These are phyloP conservation scores for Salvator merianae DNA, from an alignment of 2,113 vertebrate genomes.

Conservation along the genomic window DNA sequence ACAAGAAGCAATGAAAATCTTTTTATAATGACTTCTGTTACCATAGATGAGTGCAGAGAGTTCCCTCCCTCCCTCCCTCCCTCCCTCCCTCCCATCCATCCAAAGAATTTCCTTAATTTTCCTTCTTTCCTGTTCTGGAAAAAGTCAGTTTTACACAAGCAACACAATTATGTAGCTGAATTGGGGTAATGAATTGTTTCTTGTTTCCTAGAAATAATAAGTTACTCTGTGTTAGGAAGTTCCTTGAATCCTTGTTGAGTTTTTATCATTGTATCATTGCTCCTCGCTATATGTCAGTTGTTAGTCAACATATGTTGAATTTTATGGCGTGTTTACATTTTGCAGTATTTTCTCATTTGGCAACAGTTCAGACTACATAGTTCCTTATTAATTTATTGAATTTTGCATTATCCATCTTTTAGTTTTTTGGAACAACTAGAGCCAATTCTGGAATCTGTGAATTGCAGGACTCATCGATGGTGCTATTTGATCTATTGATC, in stretches of 20 bases:
- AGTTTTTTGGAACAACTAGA: not conserved
- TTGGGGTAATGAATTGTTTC: not conserved
- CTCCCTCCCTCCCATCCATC: not conserved
- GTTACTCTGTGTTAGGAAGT: slow-evolving; percentile 18
- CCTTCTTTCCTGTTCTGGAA: slow-evolving; percentile 6
- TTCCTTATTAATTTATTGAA: not conserved
- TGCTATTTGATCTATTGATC: not conserved
- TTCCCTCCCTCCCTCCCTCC: too few relatives aligned
- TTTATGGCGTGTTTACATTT: not conserved
- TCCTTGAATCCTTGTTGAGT: not conserved
- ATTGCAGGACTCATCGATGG: too few relatives aligned
- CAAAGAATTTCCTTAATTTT: not conserved
- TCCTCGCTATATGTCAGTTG: not conserved
- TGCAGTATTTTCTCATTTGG: not conserved
- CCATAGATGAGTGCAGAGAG: not conserved
- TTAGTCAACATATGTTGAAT: not conserved
- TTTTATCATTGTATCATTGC: not conserved
- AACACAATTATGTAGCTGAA: slow-evolving; percentile 1
- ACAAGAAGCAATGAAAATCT: slow-evolving; percentile 29
- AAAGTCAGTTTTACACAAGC: not conserved
- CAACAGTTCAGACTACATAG: not conserved
- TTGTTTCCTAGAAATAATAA: slow-evolving; percentile 24
- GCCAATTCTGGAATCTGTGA: not conserved
- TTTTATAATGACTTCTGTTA: not conserved
- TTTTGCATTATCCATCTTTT: not conserved